A percentile compares a stretch with the other conserved stretches of the same genome.
phyloP scores from a whole-genome alignment of 2,113 vertebrate genomes.

The Leptosomus discolor region DNA sequence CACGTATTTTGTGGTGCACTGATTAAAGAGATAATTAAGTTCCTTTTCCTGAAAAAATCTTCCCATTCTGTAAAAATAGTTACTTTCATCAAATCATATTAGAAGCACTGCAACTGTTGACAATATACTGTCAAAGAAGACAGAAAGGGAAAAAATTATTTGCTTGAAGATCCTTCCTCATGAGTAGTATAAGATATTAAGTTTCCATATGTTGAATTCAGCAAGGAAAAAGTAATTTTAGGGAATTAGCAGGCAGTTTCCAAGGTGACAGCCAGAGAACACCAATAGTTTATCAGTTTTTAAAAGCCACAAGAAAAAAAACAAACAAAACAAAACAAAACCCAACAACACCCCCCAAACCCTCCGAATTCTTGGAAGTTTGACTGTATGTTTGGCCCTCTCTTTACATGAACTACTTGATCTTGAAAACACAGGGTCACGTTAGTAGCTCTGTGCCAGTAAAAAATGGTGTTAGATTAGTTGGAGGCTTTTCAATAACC shows the following conservation, averaged over 20 bases:
- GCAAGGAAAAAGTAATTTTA: not conserved
- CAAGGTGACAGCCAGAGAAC: not conserved
- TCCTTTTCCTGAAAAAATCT: not conserved
- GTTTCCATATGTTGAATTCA: not conserved
- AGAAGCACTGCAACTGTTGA: not conserved
- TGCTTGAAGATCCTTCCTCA: not conserved
- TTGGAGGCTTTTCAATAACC: not conserved
- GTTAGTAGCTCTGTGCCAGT: not conserved
- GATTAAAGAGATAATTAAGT: slow-evolving; percentile 18
- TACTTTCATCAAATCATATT: not conserved
- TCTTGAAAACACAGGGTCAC: not conserved
- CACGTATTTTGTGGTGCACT: not conserved
- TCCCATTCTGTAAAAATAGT: slow-evolving; percentile 2
- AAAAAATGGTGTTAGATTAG: not conserved
- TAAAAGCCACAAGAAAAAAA: not conserved
- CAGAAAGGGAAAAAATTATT: not conserved
- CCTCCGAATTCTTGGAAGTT: not conserved
- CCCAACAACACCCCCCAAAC: accelerated
- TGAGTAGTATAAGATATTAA: not conserved
- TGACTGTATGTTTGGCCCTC: not conserved
- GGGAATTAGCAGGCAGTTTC: not conserved
- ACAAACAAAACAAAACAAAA: not conserved
- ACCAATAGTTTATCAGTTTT: not conserved
- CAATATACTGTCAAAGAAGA: not conserved
- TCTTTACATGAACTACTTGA: not conserved